These are phyloP conservation scores for Philereme vetulata DNA, from an alignment of 2,888 invertebrate genomes.

Conservation along the genomic window DNA sequence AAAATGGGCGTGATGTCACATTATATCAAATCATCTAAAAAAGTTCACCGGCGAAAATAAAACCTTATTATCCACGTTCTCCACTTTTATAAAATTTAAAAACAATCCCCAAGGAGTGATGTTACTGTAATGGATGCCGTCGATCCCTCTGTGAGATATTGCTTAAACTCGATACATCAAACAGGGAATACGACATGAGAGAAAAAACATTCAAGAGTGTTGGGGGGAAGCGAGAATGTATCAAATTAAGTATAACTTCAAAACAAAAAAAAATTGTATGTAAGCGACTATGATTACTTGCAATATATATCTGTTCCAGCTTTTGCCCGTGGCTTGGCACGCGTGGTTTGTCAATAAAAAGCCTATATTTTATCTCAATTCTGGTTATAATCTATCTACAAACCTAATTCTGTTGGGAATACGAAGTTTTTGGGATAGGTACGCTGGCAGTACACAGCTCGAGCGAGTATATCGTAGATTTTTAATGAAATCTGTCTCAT, in stretches of 20 bases:
- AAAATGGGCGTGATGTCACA: neutral
- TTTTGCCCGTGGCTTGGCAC: too few relatives aligned
- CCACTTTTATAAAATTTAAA: conserved; percentile 16
- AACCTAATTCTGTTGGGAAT: too few relatives aligned
- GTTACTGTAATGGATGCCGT: conserved; percentile 21
- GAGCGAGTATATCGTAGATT: too few relatives aligned
- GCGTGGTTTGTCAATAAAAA: too few relatives aligned
- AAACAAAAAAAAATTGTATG: neutral
- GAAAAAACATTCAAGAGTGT: conserved; percentile 7
- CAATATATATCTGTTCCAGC: neutral
- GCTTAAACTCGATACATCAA: conserved; percentile 20
- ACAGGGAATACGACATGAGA: conserved; percentile 14
- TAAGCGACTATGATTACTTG: neutral
- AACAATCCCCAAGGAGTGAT: conserved; percentile 23
- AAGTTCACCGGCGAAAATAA: neutral
- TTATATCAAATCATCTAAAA: neutral
- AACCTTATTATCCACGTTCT: conserved; percentile 16
- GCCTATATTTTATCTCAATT: too few relatives aligned
- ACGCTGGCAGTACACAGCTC: too few relatives aligned
- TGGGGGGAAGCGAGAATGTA: neutral
- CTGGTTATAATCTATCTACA: too few relatives aligned
- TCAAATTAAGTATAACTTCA: neutral
- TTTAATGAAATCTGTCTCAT: too few relatives aligned
- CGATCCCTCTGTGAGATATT: conserved; percentile 16
- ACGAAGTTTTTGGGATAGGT: too few relatives aligned